A percentile compares a stretch with the other conserved stretches of the same genome.
Conservation (phyloP, 2,797 vertebrate species). For the Characodon lateralis region DNA sequence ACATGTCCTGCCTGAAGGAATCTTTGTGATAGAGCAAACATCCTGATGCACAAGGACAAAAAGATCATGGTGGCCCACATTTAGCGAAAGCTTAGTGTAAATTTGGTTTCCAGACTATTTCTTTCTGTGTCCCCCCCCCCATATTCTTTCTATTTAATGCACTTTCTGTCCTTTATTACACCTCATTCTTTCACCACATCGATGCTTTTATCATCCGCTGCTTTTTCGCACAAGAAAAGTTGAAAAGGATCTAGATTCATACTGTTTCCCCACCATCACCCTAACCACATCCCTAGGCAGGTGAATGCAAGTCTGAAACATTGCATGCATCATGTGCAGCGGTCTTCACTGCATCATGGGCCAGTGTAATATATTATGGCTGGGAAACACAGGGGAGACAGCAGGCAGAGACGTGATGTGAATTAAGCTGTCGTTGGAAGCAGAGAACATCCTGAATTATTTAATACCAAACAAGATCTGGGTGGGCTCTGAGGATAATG, state of each 20-base stretch:
- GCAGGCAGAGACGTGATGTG: constrained; percentile 63
- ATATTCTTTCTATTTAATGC: neutral
- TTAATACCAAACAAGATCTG: constrained; percentile 74
- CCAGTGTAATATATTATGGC: constrained; percentile 56
- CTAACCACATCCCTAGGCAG: constrained; percentile 57
- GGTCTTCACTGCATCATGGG: constrained; percentile 53
- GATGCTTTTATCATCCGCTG: constrained; percentile 13
- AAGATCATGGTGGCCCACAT: constrained; percentile 36
- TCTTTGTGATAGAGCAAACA: constrained; percentile 39
- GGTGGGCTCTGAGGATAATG: constrained; percentile 67
- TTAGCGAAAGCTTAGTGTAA: constrained; percentile 42
- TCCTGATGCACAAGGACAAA: constrained; percentile 48
- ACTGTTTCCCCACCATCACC: constrained; percentile 19
- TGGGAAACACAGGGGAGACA: constrained; percentile 57
- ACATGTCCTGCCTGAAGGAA: constrained; percentile 48
- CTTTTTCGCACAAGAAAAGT: constrained; percentile 5
- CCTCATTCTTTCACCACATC: constrained; percentile 15
- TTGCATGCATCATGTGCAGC: constrained; percentile 51
- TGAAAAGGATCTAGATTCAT: constrained; percentile 28
- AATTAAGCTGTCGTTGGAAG: constrained; percentile 68
- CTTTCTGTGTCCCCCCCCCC: constrained; percentile 4
- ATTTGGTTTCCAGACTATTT: constrained; percentile 25
- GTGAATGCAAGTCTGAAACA: constrained; percentile 45
- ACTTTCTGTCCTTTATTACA: constrained; percentile 14
- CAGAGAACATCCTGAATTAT: constrained; percentile 75